Evolutionary conservation across 2,113 vertebrate species (phyloP), one percentile per base, ranked within the genome.

Genomic region (Puffinus mauretanicus): DNA sequence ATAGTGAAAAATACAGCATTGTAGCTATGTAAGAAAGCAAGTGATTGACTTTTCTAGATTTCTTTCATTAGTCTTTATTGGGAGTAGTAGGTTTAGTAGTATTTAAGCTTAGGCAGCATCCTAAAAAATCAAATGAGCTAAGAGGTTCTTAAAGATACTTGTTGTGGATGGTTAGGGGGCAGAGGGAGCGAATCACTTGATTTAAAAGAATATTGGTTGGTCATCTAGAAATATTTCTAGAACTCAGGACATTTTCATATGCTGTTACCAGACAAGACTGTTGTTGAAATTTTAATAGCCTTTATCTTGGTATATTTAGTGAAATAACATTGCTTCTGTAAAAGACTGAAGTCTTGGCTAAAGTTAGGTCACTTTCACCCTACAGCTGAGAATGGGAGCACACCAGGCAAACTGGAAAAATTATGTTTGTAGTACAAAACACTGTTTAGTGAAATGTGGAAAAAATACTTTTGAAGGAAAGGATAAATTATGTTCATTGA

Each of bases 41-140:
- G 40, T 13, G 5, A n/a, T 26, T 91, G 55, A 82, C 87, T 67
- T 94, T 70, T 71, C 67, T 88, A 52, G n/a, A 58, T 70, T 75
- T 82, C 32, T 67, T 91, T 82, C 3, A 0, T 46, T 70, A 42
- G 29, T 51, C 46, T 92, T 83, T 79, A 73, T 5, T 70, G 34
- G 34, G 42, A 73, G 13, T 32, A 51, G 32, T 22, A 79, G 52
- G 3, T 40, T 88, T 73, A 62, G 10, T 62, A 76, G 7, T 82
- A 52, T 40, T 90, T 65, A 78, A 66, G 51, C 16, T 49, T 40
- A 67, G 40, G 64, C n/a, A 94, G 15, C 16, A 73, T 93, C 58
- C 77, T 92, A 47, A 91, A 94, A 95, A 89, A 67, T 92, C 71
- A 82, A 40, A 61, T 84, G 38, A 95, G 27, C 38, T 71, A n/a